Conservation (phyloP, 2,797 vertebrate genomes). For the Emydoidea blandingii region DNA sequence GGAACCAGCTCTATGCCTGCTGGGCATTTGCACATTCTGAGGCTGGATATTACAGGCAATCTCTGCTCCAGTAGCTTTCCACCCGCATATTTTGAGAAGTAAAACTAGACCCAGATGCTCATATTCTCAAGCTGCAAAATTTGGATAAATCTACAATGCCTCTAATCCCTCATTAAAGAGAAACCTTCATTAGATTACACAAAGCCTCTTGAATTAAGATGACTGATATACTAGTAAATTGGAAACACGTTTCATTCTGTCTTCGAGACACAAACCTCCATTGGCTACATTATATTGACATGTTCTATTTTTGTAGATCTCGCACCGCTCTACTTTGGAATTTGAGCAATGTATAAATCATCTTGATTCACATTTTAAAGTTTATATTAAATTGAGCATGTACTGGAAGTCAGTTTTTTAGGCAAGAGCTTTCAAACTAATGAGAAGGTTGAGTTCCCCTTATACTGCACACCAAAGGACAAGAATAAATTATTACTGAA, state of each 20-base stretch:
- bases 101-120: not conserved
- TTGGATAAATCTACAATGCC: fast-evolving
- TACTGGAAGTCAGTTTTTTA: slow-evolving; percentile 35
- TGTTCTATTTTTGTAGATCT: slow-evolving; percentile 9
- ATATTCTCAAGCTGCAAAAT: not conserved
- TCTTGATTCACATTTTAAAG: slow-evolving; percentile 2
- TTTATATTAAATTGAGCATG: slow-evolving; percentile 45
- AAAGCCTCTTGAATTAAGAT: slow-evolving; percentile 14
- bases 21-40: not conserved
- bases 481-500: slow-evolving; percentile 34
- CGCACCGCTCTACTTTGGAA: not conserved
- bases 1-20: not conserved
- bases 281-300: not conserved
- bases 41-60: not conserved
- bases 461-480: slow-evolving; percentile 3
- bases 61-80: not conserved
- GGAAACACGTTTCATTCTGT: slow-evolving; percentile 33
- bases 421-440: slow-evolving; percentile 50
- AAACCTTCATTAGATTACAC: slow-evolving; percentile 19
- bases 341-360: slow-evolving; percentile 51
- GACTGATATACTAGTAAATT: slow-evolving; percentile 39
- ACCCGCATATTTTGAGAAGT: not conserved
- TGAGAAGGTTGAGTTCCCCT: slow-evolving; percentile 31
- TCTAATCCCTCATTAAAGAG: slow-evolving; percentile 11
- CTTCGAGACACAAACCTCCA: slow-evolving; percentile 22